These are phyloP conservation scores for Ibycter americanus DNA, from an alignment of 2,797 vertebrate genomes.

Conservation along the genomic window DNA sequence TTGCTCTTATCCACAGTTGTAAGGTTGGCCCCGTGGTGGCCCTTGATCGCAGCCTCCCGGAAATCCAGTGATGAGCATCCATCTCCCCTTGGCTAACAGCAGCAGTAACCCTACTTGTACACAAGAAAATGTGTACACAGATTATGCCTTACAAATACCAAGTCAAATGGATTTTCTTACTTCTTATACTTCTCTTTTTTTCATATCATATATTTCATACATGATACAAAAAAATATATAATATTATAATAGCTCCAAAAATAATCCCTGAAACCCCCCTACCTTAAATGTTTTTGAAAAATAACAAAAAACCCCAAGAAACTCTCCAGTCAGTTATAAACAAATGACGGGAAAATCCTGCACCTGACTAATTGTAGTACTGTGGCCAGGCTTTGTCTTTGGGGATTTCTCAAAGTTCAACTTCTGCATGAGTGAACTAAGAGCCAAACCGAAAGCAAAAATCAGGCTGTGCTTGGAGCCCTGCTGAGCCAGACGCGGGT, in stretches of 20 bases:
- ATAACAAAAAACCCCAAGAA: slow-evolving; percentile 46
- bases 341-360: slow-evolving; percentile 71
- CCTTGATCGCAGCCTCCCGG: neutral
- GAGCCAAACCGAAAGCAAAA: slow-evolving; percentile 49
- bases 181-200: neutral
- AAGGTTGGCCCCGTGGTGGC: neutral
- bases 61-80: neutral
- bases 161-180: neutral
- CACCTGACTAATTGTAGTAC: neutral
- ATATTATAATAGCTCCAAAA: neutral
- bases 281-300: slow-evolving; percentile 10
- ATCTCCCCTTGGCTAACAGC: neutral
- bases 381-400: neutral
- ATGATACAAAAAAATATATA: too few relatives aligned
- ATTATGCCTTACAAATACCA: neutral
- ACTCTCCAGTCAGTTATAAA: slow-evolving; percentile 55
- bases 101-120: neutral
- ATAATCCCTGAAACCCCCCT: slow-evolving; percentile 4
- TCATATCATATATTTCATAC: too few relatives aligned
- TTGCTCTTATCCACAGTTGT: neutral
- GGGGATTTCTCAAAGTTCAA: slow-evolving; percentile 52
- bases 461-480: neutral
- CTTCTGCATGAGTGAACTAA: neutral
- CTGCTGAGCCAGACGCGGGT: neutral
- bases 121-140: neutral